A percentile compares a stretch with the other conserved stretches of the same genome.
phyloP scores from a whole-genome alignment of 2,113 vertebrate species.

The Thomomys bottae region DNA sequence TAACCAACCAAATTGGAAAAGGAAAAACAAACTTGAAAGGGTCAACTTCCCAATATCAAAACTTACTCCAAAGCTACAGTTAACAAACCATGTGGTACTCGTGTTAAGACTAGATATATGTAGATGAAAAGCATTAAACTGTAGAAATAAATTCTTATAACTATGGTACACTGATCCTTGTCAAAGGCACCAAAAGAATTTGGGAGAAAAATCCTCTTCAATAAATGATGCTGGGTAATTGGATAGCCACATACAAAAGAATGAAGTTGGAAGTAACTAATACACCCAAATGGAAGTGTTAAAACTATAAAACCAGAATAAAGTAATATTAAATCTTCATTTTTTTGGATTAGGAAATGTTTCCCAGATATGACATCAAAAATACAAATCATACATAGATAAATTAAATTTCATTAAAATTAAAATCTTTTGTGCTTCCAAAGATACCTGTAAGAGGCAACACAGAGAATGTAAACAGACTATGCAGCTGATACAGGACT shows the following conservation, averaged over 20 bases:
- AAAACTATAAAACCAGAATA: neutral
- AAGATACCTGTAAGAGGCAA: no score
- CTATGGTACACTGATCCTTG: no score
- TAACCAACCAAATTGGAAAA: no score
- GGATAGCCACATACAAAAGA: neutral
- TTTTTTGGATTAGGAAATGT: no score
- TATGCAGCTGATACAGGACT: neutral
- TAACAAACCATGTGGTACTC: no score
- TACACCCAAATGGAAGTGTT: neutral
- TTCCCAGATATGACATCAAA: neutral
- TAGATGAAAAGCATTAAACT: no score
- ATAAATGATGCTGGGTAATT: neutral
- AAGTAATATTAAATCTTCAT: neutral
- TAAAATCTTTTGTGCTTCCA: neutral
- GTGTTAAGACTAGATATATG: no score
- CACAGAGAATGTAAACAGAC: neutral
- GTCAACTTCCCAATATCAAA: no score
- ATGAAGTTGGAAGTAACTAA: no score
- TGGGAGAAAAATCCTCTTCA: neutral
- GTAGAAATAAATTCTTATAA: no score
- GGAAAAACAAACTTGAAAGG: no score
- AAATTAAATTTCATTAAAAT: neutral
- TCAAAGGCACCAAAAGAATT: neutral
- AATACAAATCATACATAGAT: neutral
- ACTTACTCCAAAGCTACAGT: no score